phyloP scores from a whole-genome alignment of 2,888 invertebrate species.

The Operophtera brumata region DNA sequence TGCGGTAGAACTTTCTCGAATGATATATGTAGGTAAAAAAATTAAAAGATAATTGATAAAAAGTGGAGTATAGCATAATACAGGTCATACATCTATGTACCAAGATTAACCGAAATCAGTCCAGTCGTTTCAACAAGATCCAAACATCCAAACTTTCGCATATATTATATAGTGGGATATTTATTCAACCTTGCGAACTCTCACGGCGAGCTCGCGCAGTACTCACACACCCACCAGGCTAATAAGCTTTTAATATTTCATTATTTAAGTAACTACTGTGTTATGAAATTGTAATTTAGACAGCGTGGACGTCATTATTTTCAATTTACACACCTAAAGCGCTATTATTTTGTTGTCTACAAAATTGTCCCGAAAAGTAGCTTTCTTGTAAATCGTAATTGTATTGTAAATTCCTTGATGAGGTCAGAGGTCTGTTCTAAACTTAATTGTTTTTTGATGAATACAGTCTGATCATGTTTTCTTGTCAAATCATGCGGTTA shows the following conservation, averaged over 20 bases:
- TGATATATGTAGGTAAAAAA: too few species aligned
- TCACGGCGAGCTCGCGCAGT: background rate
- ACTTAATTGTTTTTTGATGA: constrained; percentile 73
- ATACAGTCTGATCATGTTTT: constrained; percentile 62
- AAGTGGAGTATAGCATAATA: too few species aligned
- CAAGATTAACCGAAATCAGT: too few species aligned
- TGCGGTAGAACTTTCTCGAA: too few species aligned
- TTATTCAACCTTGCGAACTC: too few species aligned
- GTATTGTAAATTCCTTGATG: constrained; percentile 47
- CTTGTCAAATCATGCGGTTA: constrained; percentile 73
- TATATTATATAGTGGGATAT: too few species aligned
- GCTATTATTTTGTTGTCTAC: constrained; percentile 37
- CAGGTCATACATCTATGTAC: too few species aligned
- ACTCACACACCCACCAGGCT: background rate
- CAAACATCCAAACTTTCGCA: too few species aligned
- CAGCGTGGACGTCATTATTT: constrained; percentile 37
- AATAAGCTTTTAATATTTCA: constrained; percentile 32
- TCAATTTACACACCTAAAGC: constrained; percentile 41
- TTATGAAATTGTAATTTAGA: constrained; percentile 43
- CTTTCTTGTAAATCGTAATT: constrained; percentile 49
- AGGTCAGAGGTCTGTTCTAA: constrained; percentile 41
- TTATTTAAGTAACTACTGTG: constrained; percentile 35
- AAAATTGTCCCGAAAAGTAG: constrained; percentile 43
- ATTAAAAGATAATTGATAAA: too few species aligned
- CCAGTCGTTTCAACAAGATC: too few species aligned